Base-by-base conservation (phyloP, 2,797 vertebrate species). In the Lagorchestes hirsutus region DNA sequence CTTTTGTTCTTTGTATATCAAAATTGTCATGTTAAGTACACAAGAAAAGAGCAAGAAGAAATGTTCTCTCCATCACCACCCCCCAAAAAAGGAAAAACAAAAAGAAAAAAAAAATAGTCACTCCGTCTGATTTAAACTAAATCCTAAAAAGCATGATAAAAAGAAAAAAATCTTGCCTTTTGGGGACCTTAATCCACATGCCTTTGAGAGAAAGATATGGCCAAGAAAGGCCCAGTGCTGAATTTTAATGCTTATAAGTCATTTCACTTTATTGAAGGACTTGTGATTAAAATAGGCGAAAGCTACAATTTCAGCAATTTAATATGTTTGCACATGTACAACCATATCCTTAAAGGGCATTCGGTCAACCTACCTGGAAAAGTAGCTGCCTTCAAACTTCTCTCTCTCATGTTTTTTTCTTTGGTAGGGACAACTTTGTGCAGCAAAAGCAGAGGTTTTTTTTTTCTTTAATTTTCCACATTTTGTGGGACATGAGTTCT, bases 231-330 rank as follows among this genome's bases (percentile, higher is more conserved):
- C 27, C 55, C 90, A 92, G 90, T 40, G 57, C 93, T 58, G 28
- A 58, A 92, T 90, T 95, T 94, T 92, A 97, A 93, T 46, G 9
- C 24, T 46, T 62, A 52, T 24, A 91, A 58, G 94, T 4, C 74
- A 67, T 92, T 96, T 92, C 11, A 3, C 13, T 12, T 93, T 96
- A 94, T 92, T 92, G 94, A 92, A 93, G 50, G 54, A 34, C 16
- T 67, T 96, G 50, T 91, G 91, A 91, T 95, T 62, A 94, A 92
- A 87, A 46, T 92, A 91, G 62, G 54, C 91, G 91, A 95, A 95
- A 18, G 54, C 40, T 14, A 59, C 82, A 54, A 14, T 90, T 91
- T 96, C 87, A 54, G 40, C 18, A 91, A n/a, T 93, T 57, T 87
- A 93, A 31, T 90, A 31, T 93, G 22, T 97, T 50, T 10, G 1